Evolutionary conservation across 2,797 vertebrate species (phyloP), one percentile per base, ranked within the genome.

Genomic region (Rhincodon typus): DNA sequence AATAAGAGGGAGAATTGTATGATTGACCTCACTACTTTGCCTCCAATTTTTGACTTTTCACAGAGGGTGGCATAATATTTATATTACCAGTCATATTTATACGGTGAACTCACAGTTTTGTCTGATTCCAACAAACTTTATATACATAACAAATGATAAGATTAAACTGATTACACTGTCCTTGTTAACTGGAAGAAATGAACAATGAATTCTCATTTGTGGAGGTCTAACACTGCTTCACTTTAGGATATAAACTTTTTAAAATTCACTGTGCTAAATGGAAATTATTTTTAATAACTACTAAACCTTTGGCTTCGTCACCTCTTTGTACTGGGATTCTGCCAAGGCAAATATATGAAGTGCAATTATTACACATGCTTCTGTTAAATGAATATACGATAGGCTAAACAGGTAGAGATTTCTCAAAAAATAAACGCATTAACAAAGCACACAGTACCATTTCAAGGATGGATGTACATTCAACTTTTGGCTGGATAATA

Each of bases 241-340:
- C 2, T 69, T 38, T n/a, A 93, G 62, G 23, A 66, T 38, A 15
- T n/a, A 91, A 94, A 94, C 23, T 70, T 70, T 46, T 27, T 70
- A 46, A 69, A 38, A 69, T 94, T 23, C 5, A 72, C 38, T 94
- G 94, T 53, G 27, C 74, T n/a, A 77, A 95, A 95, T 95, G 50
- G 46, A 53, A 74, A 77, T 77, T n/a, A 74, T 94, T 94, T n/a
- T 53, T 95, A 77, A 95, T 94, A 95, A 74, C 70, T 95, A 77
- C 42, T 95, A 77, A 57, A 95, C 42, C 21, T 95, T 95, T 95
- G 70, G 70, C 70, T 94, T 94, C 27, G 34, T 27, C 38, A 72
- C 69, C 27, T 95, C 69, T 72, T 42, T 72, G 30, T 34, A 8
- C 15, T 95, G 94, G 70, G 42, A 77, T 53, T 1, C 46, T 77